Evolutionary conservation across 2,888 invertebrate genomes (phyloP), one percentile per base, ranked within the genome.

Genomic region (Ormia ochracea): DNA sequence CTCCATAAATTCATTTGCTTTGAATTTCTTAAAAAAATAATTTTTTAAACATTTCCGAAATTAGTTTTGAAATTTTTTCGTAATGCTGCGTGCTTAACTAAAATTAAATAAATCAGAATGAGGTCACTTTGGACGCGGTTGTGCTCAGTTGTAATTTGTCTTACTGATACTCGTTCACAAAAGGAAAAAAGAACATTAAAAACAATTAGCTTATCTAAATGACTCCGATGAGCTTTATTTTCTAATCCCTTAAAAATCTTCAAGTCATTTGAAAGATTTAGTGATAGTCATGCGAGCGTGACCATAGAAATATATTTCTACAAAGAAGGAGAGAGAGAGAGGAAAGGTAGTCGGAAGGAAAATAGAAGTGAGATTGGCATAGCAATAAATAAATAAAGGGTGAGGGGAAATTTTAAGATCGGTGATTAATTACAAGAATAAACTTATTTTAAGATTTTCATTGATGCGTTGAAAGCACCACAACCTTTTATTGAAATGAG

Each of bases 151-250:
- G 38, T 48, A 74, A 79, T 75, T 59, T 61, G 45, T 70, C 69
- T n/a, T 45, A 52, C 23, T 58, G 56, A 74, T 75, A 70, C 56
- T 38, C 58, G 61, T 66, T 74, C 65, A 59, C 50, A 33, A 58
- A 23, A 45, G 36, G 48, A 45, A 6, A 21, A 54, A 19, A 19
- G 26, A n/a, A n/a, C n/a, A n/a, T n/a, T n/a, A n/a, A n/a, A 59
- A 56, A 4, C 23, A 59, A 45, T n/a, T 6, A 68, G 31, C 59
- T 70, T 54, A 68, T 59, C 65, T 80, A 76, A 72, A 76, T 61
- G 63, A 66, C 23, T 80, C 54, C 68, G 76, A 80, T 68, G 63
- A 80, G 68, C 66, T 76, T 80, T 61, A 70, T 23, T 50, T 56
- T 19, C 65, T 33, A 74, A 68, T 68, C 66, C 59, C 41, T n/a